Percentiles rank a stretch among this genome's conserved stretches.
These are phyloP conservation scores for Ypsolopha sequella DNA, from an alignment of 2,888 invertebrate species.

Conservation along the genomic window DNA sequence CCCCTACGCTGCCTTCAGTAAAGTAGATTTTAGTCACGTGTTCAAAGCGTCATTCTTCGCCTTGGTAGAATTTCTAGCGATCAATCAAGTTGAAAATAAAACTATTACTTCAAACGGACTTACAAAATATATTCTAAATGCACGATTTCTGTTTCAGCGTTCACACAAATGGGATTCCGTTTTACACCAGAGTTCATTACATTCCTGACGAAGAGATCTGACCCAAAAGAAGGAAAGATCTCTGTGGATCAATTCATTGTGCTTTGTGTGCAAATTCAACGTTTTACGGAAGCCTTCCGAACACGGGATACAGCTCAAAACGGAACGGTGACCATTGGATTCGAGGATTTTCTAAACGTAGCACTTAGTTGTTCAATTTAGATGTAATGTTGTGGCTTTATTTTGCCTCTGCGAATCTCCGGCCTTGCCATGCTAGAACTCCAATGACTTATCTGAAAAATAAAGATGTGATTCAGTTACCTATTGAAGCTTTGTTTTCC, in stretches of 20 bases:
- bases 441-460: constrained; percentile 45
- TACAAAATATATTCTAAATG: background rate
- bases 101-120: too few species aligned
- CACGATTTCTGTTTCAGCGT: constrained; percentile 65
- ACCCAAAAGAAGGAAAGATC: constrained; percentile 72
- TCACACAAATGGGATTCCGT: constrained; percentile 90
- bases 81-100: too few species aligned
- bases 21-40: too few species aligned
- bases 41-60: too few species aligned
- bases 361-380: constrained; percentile 80
- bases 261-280: constrained; percentile 88
- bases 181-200: constrained; percentile 84
- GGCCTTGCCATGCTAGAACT: constrained; percentile 25
- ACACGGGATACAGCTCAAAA: constrained; percentile 82
- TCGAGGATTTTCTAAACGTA: constrained; percentile 91
- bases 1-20: too few species aligned
- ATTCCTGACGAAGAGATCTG: constrained; percentile 78
- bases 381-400: background rate
- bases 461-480: constrained; percentile 5
- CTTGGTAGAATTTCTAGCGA: too few species aligned
- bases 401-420: background rate
- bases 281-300: constrained; percentile 89
- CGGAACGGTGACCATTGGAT: constrained; percentile 86
- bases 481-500: background rate
- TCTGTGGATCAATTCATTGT: constrained; percentile 92